phyloP scores from a whole-genome alignment of 2,888 invertebrate species.

The Pherbina coryleti region DNA sequence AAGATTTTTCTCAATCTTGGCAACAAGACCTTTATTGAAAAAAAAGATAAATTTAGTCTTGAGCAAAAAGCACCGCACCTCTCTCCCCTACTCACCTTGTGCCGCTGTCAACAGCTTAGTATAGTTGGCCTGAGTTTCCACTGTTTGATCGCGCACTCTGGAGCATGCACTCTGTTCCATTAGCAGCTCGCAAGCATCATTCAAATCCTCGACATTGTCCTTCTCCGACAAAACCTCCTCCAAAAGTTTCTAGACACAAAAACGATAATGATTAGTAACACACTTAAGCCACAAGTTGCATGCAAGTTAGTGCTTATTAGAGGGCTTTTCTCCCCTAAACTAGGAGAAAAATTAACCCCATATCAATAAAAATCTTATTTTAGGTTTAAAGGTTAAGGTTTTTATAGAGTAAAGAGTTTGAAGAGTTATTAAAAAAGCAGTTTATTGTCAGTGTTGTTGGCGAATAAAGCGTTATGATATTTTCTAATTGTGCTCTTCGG shows the following conservation, averaged over 20 bases:
- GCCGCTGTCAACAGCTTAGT: conserved; percentile 82
- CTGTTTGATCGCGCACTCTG: conserved; percentile 88
- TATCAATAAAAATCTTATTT: no score
- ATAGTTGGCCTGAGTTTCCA: conserved; percentile 85
- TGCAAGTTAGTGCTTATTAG: neutral
- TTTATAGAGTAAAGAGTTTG: neutral
- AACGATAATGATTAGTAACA: neutral
- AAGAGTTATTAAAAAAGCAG: conserved; percentile 31
- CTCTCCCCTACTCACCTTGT: conserved; percentile 72
- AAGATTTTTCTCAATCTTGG: conserved; percentile 89
- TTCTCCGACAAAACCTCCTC: conserved; percentile 83
- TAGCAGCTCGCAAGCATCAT: conserved; percentile 87
- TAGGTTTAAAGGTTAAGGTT: neutral
- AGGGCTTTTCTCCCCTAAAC: neutral
- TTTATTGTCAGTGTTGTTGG: conserved; percentile 37
- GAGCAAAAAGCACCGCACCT: neutral
- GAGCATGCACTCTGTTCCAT: conserved; percentile 89
- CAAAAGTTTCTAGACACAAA: conserved; percentile 72
- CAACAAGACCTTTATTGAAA: conserved; percentile 73
- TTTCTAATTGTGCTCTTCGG: conserved; percentile 20
- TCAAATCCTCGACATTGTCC: conserved; percentile 83
- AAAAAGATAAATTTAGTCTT: neutral
- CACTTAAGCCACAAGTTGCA: neutral
- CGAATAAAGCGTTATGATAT: conserved; percentile 36
- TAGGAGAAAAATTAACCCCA: no score